Percentiles rank a stretch among this genome's conserved stretches.
Evolutionary conservation across 1,140 invertebrate species (phyloP).

Genomic region (Cecropterus lyciades): DNA sequence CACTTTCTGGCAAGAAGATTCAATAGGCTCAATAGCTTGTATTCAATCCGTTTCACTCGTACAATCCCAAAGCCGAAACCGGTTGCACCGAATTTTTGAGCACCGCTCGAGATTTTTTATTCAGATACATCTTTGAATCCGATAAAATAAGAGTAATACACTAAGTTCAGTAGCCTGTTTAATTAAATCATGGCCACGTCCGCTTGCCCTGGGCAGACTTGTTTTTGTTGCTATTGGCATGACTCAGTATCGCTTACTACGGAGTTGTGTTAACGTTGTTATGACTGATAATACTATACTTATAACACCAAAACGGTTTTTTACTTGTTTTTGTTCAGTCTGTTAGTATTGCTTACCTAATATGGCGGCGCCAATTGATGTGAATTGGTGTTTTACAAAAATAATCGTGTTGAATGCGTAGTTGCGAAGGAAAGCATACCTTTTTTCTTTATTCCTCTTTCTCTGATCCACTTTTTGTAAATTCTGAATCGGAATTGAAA

Average conservation of each 20-base stretch:
- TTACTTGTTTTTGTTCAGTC: no score
- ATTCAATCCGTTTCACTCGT: conserved; percentile 8
- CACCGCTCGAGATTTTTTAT: neutral
- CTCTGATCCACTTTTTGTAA: no score
- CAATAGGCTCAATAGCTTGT: neutral
- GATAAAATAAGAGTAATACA: no score
- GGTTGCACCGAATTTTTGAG: conserved; percentile 12
- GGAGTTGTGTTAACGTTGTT: neutral
- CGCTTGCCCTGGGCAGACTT: neutral
- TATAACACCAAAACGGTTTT: no score
- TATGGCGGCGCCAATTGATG: no score
- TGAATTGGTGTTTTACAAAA: no score
- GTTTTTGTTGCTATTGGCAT: conserved; percentile 4
- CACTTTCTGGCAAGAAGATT: neutral
- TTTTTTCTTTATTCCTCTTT: no score
- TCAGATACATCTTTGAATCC: conserved; percentile 2
- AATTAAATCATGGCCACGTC: conserved; percentile 20
- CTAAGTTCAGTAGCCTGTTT: conserved; percentile 16
- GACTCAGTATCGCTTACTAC: conserved; percentile 3
- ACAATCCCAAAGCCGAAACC: conserved; percentile 1
- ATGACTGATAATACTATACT: neutral
- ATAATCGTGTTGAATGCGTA: no score
- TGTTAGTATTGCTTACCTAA: no score
- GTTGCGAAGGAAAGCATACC: no score
- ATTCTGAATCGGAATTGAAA: no score